These are phyloP conservation scores for Poecilia gillii DNA, from an alignment of 2,797 vertebrate genomes.

Conservation along the genomic window DNA sequence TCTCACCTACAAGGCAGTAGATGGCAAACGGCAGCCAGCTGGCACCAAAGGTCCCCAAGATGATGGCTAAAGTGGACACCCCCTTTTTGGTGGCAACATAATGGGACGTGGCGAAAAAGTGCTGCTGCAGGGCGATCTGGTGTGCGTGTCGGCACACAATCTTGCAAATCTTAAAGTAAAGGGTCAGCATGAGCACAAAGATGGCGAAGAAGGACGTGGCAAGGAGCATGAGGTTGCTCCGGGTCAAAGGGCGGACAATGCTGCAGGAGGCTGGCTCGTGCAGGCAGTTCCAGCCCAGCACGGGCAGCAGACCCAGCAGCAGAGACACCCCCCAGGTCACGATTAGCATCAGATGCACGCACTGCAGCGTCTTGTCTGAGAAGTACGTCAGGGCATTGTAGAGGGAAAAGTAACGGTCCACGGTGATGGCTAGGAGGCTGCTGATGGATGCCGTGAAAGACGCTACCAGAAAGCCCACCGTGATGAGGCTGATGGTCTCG, in stretches of 20 bases:
- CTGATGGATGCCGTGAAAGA: conserved; percentile 98
- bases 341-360: conserved; percentile 90
- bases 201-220: conserved; percentile 91
- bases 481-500: conserved; percentile 93
- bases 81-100: conserved; percentile 96
- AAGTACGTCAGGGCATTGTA: conserved; percentile 97
- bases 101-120: conserved; percentile 93
- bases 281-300: conserved; percentile 98
- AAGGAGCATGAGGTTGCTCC: conserved; percentile 91
- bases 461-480: conserved; percentile 95
- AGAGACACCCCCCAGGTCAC: conserved; percentile 93
- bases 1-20: conserved; percentile 93
- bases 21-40: conserved; percentile 99
- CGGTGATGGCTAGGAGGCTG: conserved; percentile 95
- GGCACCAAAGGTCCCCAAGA: conserved; percentile 95
- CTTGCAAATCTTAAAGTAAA: conserved; percentile 98
- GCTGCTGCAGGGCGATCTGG: conserved; percentile 97
- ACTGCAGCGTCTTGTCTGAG: conserved; percentile 92
- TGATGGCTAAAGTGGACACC: conserved; percentile 94
- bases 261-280: conserved; percentile 87
- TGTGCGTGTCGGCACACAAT: conserved; percentile 96
- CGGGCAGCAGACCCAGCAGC: conserved; percentile 90
- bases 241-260: conserved; percentile 92
- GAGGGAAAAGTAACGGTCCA: conserved; percentile 96
- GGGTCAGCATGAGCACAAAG: conserved; percentile 92